Evolutionary conservation across 2,113 vertebrate species (phyloP), one percentile per base, ranked within the genome.

Genomic region (Callocephalon fimbriatum): DNA sequence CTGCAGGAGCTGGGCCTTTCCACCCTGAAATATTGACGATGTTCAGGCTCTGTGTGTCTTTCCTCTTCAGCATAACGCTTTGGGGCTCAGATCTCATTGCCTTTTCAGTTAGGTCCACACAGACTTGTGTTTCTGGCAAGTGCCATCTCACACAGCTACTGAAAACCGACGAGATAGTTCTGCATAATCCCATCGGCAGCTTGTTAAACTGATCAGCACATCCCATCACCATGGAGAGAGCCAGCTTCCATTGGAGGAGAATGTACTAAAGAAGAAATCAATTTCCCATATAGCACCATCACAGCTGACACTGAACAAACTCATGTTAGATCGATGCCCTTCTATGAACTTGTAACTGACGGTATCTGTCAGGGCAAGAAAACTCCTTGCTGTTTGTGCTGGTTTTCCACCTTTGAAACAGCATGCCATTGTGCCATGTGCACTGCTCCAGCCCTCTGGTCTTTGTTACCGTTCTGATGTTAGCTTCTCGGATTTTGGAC

Each of bases 191-290:
- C 63, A 10, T 3, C 2, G 37, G 88, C 70, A 76, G 70, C 80
- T 93, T 56, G 80, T 86, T 95, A 68, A 91, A 45, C 63, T 63
- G 11, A 42, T 80, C 75, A 73, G 85, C 86, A 21, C 75, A 35
- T 65, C 82, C 84, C 82, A n/a, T 81, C 65, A 6, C 86, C 51
- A 1, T 17, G 48, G 61, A 59, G 35, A 81, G 83, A 79, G 45
- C 32, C 10, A 23, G 42, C 4, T 5, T n/a, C 65, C 45, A 5
- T 0, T 15, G 56, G 50, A 76, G 83, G 56, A 40, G 18, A 65
- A 58, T 29, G 48, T n/a, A 32, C 86, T 72, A 29, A 77, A 78
- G 77, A 35, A 80, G 81, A 93, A 90, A 92, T 95, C 86, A 78
- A 12, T 80, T 74, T 73, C 87, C 50, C 8, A 8, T 29, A 7